Percentiles rank a stretch among this genome's conserved stretches.
Evolutionary conservation across 2,888 invertebrate species (phyloP).

Genomic region (Mechanitis mazaeus): DNA sequence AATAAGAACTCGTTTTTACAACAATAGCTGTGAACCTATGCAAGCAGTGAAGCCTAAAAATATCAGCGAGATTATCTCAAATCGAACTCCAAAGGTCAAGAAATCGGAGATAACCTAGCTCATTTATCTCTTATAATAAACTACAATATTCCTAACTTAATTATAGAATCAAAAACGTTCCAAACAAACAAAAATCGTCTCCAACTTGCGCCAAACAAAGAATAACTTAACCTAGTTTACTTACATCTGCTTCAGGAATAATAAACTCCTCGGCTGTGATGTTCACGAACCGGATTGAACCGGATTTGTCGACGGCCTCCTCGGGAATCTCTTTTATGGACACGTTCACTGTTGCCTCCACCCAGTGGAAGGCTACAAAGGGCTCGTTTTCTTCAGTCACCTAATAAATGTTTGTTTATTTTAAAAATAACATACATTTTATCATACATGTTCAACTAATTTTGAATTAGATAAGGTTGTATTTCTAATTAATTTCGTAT

Average conservation of each 20-base stretch:
- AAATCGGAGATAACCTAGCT: not conserved
- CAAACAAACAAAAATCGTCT: too few species aligned
- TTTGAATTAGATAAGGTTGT: too few species aligned
- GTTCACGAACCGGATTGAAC: constrained; percentile 90
- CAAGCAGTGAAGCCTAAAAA: constrained; percentile 1
- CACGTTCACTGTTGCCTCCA: constrained; percentile 90
- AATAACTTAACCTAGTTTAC: constrained; percentile 31
- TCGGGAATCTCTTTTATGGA: constrained; percentile 91
- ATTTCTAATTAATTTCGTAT: too few species aligned
- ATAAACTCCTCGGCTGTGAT: constrained; percentile 92
- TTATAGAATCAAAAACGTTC: constrained; percentile 17
- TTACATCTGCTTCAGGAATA: constrained; percentile 70
- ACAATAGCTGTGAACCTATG: not conserved
- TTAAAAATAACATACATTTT: not conserved
- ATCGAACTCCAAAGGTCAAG: not conserved
- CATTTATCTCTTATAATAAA: not conserved
- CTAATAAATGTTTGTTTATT: constrained; percentile 34
- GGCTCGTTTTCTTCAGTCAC: constrained; percentile 82
- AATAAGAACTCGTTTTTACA: not conserved
- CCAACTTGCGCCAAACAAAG: not conserved
- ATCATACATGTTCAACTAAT: too few species aligned
- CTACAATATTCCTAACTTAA: not conserved
- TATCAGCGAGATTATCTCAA: not conserved
- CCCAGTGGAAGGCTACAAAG: constrained; percentile 79
- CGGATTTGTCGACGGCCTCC: constrained; percentile 94